Base-by-base conservation (phyloP, 2,113 vertebrate genomes). In the Psettodes erumei region DNA sequence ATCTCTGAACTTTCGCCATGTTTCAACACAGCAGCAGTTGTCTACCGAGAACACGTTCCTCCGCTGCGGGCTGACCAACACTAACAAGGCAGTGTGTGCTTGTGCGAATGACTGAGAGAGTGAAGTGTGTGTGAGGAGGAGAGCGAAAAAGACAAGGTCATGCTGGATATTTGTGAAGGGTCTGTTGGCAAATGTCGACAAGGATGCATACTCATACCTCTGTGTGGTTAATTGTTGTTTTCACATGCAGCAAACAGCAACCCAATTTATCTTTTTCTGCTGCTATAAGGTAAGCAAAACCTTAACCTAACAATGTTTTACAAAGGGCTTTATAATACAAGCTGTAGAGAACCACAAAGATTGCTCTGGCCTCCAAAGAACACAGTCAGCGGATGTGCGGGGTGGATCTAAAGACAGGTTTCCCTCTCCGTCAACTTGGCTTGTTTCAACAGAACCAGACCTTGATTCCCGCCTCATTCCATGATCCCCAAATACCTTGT, bases 161-260 rank as follows among this genome's bases (percentile, higher is more conserved):
- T 6, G 10, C 62, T 77, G 69, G 28, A 71, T 71, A 78, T 81
- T 69, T 75, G 43, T 50, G 64, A 58, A 60, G 77, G 48, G 59
- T 83, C 18, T 66, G 30, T 71, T 83, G 76, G 82, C 70, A 70
- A 35, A 74, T 50, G 68, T 55, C 12, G 1, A 70, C 53, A 19
- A 58, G 50, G 53, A 70, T 59, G 45, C 68, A 37, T 53, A 65
- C 51, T 10, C n/a, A 25, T 64, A 83, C 47, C 50, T 60, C 75
- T 82, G 12, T 19, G 6, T 73, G 79, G 58, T 79, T 48, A 84
- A 73, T 69, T 54, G 53, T 25, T 90, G 75, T 88, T 91, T 90
- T 89, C 58, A 81, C 61, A 80, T 67, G 81, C 61, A 79, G 40
- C 55, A 70, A 75, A 59, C 63, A 45, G 9, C 47, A 67, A 55